phyloP scores from a whole-genome alignment of 37 sponge, comb jelly and placozoan genomes.

The Halichondria panicea region DNA sequence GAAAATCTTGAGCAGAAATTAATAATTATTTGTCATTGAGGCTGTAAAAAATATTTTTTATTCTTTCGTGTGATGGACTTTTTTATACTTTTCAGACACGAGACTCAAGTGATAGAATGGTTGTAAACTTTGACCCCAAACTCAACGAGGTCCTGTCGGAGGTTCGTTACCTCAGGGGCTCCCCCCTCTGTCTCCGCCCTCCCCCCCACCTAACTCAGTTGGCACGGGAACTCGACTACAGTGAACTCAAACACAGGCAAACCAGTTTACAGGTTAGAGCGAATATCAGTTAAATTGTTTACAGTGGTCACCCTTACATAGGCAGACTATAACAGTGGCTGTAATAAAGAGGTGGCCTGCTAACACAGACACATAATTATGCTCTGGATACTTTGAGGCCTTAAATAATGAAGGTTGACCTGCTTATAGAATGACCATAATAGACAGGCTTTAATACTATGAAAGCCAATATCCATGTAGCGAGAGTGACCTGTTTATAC shows the following conservation, averaged over 20 bases:
- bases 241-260: slow-evolving; percentile 18
- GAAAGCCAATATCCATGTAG: too few species aligned
- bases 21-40: too few species aligned
- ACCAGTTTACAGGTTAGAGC: slow-evolving; percentile 8
- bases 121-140: slow-evolving; percentile 62
- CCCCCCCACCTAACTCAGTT: slow-evolving; percentile 27
- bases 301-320: too few species aligned
- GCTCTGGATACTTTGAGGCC: background rate
- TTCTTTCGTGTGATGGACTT: too few species aligned
- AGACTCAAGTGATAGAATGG: slow-evolving; percentile 11
- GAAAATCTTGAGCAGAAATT: too few species aligned
- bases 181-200: slow-evolving; percentile 32
- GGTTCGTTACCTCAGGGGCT: slow-evolving; percentile 33
- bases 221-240: background rate
- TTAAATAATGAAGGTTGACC: too few species aligned
- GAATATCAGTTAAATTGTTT: too few species aligned
- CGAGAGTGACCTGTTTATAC: too few species aligned
- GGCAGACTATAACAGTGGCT: background rate
- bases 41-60: too few species aligned
- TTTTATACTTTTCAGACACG: slow-evolving; percentile 9
- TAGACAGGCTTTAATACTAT: too few species aligned
- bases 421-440: too few species aligned
- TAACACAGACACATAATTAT: background rate
- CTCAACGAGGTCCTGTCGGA: slow-evolving; percentile 46
- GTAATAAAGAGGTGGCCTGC: background rate